These are phyloP conservation scores for Ichneumon xanthorius DNA, from an alignment of 2,888 invertebrate species.

Conservation along the genomic window DNA sequence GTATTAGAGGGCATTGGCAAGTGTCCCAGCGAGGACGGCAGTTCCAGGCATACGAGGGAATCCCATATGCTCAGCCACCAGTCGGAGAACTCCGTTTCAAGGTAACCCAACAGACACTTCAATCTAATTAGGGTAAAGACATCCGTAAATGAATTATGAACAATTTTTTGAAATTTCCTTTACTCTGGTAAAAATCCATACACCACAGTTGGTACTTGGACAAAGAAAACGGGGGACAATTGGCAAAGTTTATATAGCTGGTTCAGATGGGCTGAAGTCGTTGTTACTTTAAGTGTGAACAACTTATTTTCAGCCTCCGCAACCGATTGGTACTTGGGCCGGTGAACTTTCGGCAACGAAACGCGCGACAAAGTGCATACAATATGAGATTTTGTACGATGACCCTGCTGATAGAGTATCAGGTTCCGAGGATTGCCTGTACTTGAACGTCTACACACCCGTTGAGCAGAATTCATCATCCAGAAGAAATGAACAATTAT, in stretches of 20 bases:
- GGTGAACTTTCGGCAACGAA: conserved; percentile 18
- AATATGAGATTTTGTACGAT: conserved; percentile 45
- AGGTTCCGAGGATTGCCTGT: conserved; percentile 68
- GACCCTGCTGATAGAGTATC: conserved; percentile 36
- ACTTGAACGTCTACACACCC: conserved; percentile 24
- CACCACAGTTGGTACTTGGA: too few relatives aligned
- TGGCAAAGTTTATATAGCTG: conserved; percentile 72
- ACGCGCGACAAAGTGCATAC: conserved; percentile 60
- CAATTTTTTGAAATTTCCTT: not conserved
- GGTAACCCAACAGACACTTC: conserved; percentile 10
- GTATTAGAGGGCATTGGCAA: conserved; percentile 29
- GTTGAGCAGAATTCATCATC: not conserved
- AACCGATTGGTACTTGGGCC: conserved; percentile 52
- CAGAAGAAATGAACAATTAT: conserved; percentile 1
- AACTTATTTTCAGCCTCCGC: conserved; percentile 61
- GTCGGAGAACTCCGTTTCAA: conserved; percentile 55
- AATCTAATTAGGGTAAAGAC: not conserved
- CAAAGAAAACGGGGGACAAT: conserved; percentile 82
- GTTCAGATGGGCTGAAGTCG: not conserved
- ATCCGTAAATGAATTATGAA: too few relatives aligned
- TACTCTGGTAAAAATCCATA: too few relatives aligned
- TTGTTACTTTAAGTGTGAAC: not conserved
- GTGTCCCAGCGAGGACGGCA: conserved; percentile 29
- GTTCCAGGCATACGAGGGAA: conserved; percentile 53
- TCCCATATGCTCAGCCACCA: conserved; percentile 59